Evolutionary conservation across 2,113 vertebrate genomes (phyloP), one percentile per base, ranked within the genome.

Genomic region (Fulica atra): DNA sequence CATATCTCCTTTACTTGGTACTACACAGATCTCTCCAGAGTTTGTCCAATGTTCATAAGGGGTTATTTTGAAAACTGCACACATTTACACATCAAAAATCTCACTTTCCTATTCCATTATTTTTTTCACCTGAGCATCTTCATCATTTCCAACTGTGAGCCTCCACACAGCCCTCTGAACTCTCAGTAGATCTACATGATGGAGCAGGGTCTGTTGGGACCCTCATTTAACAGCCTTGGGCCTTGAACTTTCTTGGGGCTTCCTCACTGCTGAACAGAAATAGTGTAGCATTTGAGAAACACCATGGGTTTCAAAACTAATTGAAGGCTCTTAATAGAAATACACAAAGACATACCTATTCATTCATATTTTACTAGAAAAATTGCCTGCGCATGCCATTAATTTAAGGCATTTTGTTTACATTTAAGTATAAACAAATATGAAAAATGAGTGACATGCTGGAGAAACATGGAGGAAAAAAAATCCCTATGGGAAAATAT

Each of bases 371-470:
- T 85, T 91, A 61, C 56, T 64, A 89, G 68, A 59, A 93, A 90
- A 89, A 69, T 79, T 93, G 85, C 44, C 60, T 76, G 53, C n/a
- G 76, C 68, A 7, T 42, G 21, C 50, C 81, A 93, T 83, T 94
- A 88, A 96, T 96, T 92, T 94, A 89, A 90, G 63, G 56, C 21
- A 70, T n/a, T 81, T 71, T 95, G 68, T 91, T 96, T 96, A 80
- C 29, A 76, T 50, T 60, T 70, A 92, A 50, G 33, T 78, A 76
- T 87, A 86, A 94, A 88, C 78, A 7, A 96, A 77, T 82, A 73
- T 56, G 44, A 89, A 95, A 91, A 96, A 63, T 86, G 56, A 93
- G 28, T 89, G 72, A 56, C 60, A 70, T 71, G 51, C 92, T 92
- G 71, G 50, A 70, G 46, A 90, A 95, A 89, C 59, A 80, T 9